Evolutionary conservation across 1,140 invertebrate species (phyloP), one percentile per base, ranked within the genome.

Genomic region (Heliconius melpomene): DNA sequence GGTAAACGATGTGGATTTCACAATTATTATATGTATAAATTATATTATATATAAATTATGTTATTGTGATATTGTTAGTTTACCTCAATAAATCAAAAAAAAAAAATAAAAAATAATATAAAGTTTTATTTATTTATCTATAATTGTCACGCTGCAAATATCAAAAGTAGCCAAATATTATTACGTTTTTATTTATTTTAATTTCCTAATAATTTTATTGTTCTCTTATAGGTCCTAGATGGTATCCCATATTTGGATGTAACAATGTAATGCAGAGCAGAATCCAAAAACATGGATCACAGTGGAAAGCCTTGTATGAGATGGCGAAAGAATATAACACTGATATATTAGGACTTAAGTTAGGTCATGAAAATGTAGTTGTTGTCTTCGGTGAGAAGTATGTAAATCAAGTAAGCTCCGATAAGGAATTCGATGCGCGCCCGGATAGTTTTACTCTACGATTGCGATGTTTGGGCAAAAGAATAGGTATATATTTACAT

Each of bases 241-340:
- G 82, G 79, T 83, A 80, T 76, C 78, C 80, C 20, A 76, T 82
- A 54, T 79, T 79, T 36, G 77, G 78, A 13, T 79, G 75, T n/a
- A 77, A 79, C 20, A 66, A 66, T n/a, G 16, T 78, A 7, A 60
- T 78, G 57, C 60, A 77, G 38, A 71, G 13, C 7, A 76, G 70
- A 72, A 77, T 74, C 16, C 16, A 7, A n/a, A 79, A 81, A 72
- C n/a, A 60, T 32, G 74, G 74, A 2, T 74, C 80, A 7, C 74
- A 83, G 20, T 83, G 75, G 78, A 83, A 81, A 29, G 78, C 50
- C 3, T 38, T 83, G 16, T 75, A 57, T 6, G 60, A 75, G 50
- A 60, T 83, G 66, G 77, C 79, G n/a, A 79, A 83, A 52, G 72
- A 81, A 40, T 79, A 79, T 52, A 52, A 54, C 2, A 81, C 78